phyloP scores from a whole-genome alignment of 2,113 vertebrate species.

The Zosterops japonicus region DNA sequence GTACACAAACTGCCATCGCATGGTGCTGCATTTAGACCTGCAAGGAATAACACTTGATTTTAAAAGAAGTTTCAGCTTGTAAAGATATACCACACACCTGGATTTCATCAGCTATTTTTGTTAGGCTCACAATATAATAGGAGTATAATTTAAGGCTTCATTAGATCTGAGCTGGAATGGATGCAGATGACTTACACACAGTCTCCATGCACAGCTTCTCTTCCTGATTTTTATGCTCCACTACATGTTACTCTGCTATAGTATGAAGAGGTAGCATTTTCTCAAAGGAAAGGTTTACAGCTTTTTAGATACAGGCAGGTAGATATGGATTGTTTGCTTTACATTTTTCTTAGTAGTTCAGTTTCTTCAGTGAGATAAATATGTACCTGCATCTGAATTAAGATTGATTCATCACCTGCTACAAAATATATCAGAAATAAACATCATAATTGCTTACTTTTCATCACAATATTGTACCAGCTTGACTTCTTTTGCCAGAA shows the following conservation, averaged over 20 bases:
- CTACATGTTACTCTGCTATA: not conserved
- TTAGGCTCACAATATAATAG: not conserved
- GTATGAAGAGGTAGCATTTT: not conserved
- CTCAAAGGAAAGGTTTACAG: not conserved
- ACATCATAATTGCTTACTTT: constrained; percentile 12
- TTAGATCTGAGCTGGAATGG: not conserved
- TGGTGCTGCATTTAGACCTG: not conserved
- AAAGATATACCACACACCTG: not conserved
- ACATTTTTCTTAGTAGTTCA: not conserved
- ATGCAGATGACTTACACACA: not conserved
- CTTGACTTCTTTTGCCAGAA: constrained; percentile 14
- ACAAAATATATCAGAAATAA: constrained; percentile 25
- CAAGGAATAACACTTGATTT: not conserved
- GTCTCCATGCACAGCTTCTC: not conserved
- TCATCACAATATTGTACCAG: constrained; percentile 40
- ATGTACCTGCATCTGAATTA: not conserved
- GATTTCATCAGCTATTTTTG: not conserved
- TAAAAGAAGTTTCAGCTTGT: not conserved
- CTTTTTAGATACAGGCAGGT: not conserved
- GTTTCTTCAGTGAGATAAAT: constrained; percentile 5
- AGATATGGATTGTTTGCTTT: not conserved
- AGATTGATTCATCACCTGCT: not conserved
- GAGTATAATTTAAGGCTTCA: not conserved
- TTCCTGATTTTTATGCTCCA: not conserved
- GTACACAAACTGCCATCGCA: not conserved